Conservation (phyloP, 2,113 vertebrate species). For the Psettodes erumei region DNA sequence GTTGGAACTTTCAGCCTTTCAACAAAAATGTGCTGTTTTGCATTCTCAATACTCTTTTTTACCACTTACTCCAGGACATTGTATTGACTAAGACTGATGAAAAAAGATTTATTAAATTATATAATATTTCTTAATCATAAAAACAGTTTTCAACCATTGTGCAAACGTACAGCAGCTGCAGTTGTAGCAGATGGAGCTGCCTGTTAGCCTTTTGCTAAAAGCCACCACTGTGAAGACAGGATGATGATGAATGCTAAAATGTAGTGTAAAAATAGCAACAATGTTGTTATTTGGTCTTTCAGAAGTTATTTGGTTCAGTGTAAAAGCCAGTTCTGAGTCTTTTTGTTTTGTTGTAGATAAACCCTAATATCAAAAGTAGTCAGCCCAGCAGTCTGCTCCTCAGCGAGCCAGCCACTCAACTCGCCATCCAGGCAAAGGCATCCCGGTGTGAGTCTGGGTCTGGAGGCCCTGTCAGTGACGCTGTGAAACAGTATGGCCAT, state of each 20-base stretch:
- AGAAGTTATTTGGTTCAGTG: too few species aligned
- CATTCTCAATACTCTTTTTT: too few species aligned
- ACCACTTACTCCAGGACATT: too few species aligned
- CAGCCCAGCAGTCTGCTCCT: constrained; percentile 5
- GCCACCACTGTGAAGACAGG: too few species aligned
- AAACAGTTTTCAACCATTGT: too few species aligned
- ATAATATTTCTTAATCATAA: neutral
- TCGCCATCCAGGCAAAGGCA: constrained; percentile 18
- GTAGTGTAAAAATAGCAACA: too few species aligned
- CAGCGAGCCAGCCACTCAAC: constrained; percentile 6
- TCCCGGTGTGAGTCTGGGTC: constrained; percentile 34
- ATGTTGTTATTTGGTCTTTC: too few species aligned
- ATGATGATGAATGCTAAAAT: too few species aligned
- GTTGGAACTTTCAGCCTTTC: neutral
- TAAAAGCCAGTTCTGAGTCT: neutral
- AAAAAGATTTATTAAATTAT: too few species aligned
- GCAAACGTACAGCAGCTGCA: neutral
- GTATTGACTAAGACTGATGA: too few species aligned
- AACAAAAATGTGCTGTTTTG: too few species aligned
- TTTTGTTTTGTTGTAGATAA: constrained; percentile 8
- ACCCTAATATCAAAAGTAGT: neutral
- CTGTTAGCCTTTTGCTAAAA: too few species aligned
- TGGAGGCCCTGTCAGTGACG: constrained; percentile 23
- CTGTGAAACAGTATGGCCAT: constrained; percentile 27
- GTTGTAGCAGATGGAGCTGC: neutral